A percentile compares a stretch with the other conserved stretches of the same genome.
Conservation (phyloP, 2,888 invertebrate genomes). For the Cantharis nigra region DNA sequence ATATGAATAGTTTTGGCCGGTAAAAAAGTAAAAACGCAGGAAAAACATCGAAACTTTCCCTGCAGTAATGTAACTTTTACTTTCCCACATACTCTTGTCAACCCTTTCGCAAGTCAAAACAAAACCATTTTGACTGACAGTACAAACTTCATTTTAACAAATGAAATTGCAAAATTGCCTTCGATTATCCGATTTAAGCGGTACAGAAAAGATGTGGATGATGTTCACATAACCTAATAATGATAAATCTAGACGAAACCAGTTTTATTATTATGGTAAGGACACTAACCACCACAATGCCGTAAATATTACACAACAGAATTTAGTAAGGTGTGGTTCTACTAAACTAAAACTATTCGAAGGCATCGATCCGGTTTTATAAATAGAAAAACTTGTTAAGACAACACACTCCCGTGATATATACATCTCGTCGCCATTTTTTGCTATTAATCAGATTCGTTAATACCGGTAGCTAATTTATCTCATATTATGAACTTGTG, state of each 20-base stretch:
- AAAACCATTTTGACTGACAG: background rate
- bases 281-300: slow-evolving; percentile 20
- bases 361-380: slow-evolving; percentile 21
- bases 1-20: background rate
- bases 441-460: background rate
- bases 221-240: background rate
- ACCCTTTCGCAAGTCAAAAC: background rate
- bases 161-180: background rate
- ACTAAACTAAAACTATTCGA: background rate
- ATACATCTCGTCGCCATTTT: background rate
- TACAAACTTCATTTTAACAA: background rate
- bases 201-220: background rate
- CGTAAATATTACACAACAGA: slow-evolving; percentile 18
- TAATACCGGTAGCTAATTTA: background rate
- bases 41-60: background rate
- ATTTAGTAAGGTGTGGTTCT: slow-evolving; percentile 7
- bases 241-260: background rate
- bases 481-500: background rate
- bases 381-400: slow-evolving; percentile 15
- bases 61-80: background rate
- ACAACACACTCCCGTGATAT: slow-evolving; percentile 4
- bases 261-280: slow-evolving; percentile 9
- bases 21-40: background rate
- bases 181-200: background rate
- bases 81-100: background rate